Conservation (phyloP, 2,113 vertebrate species). For the Boleophthalmus pectinirostris region DNA sequence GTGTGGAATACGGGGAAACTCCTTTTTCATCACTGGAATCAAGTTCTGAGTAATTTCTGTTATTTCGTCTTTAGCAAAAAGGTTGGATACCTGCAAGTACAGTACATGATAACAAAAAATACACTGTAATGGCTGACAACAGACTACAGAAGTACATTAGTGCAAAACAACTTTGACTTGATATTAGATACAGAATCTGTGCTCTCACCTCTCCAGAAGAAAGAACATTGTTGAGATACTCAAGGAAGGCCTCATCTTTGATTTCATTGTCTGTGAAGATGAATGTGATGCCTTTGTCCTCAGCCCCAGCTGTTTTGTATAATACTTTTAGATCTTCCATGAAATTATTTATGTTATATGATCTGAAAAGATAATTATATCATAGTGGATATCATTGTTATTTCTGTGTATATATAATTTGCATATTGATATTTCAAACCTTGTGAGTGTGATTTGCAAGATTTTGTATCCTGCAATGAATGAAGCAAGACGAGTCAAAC, state of each 20-base stretch:
- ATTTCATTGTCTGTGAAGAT: conserved; percentile 97
- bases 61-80: conserved; percentile 91
- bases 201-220: conserved; percentile 93
- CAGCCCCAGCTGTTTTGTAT: conserved; percentile 86
- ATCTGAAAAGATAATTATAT: conserved; percentile 68
- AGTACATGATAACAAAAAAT: neutral
- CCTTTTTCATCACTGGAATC: conserved; percentile 82
- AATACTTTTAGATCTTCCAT: conserved; percentile 92
- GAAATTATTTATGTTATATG: conserved; percentile 87
- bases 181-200: neutral
- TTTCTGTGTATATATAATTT: neutral
- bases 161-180: neutral
- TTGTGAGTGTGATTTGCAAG: conserved; percentile 92
- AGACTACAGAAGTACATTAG: neutral
- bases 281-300: conserved; percentile 90
- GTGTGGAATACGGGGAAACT: conserved; percentile 82
- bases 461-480: conserved; percentile 92
- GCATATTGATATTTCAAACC: conserved; percentile 70
- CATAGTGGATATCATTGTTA: neutral
- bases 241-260: conserved; percentile 95
- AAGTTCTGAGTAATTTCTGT: conserved; percentile 89
- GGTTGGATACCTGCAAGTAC: conserved; percentile 85
- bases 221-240: conserved; percentile 96
- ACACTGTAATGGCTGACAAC: neutral
- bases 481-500: conserved; percentile 89